Conservation (phyloP, 2,888 invertebrate genomes). For the Aleiodes alternator region DNA sequence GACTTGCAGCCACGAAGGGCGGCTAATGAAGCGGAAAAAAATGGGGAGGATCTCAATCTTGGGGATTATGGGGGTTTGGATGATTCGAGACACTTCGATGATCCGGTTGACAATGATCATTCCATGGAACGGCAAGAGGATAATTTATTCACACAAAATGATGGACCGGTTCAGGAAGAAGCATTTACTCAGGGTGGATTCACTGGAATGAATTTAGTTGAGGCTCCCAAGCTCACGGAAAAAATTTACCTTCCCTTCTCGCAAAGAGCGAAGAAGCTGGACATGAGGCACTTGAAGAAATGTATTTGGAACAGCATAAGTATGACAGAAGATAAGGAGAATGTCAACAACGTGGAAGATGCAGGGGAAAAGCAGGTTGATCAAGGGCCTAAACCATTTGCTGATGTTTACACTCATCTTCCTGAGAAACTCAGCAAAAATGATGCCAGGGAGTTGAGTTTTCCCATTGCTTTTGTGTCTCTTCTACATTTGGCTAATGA, state of each 20-base stretch:
- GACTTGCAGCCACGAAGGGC: constrained; percentile 35
- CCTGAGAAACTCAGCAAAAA: constrained; percentile 78
- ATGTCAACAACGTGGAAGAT: constrained; percentile 63
- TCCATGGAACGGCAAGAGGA: constrained; percentile 79
- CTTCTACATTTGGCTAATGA: constrained; percentile 91
- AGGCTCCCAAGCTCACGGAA: constrained; percentile 80
- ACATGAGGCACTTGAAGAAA: constrained; percentile 89
- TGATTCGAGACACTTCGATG: constrained; percentile 47
- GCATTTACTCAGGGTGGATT: constrained; percentile 67
- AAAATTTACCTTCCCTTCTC: constrained; percentile 88
- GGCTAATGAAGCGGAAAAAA: constrained; percentile 26
- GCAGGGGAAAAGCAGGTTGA: constrained; percentile 15
- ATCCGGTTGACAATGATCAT: constrained; percentile 74
- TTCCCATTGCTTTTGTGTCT: constrained; percentile 87
- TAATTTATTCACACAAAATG: constrained; percentile 69
- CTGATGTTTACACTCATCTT: constrained; percentile 78
- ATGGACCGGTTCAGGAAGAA: constrained; percentile 66
- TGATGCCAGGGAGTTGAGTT: constrained; percentile 85
- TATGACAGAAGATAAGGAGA: constrained; percentile 61
- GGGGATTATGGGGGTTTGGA: neutral
- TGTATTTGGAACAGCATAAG: constrained; percentile 83
- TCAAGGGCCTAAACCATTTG: constrained; percentile 70
- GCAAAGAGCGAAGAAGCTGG: constrained; percentile 88
- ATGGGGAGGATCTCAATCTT: constrained; percentile 18
- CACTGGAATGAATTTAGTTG: constrained; percentile 79